These are phyloP conservation scores for Muntiacus muntjak DNA, from an alignment of 2,113 vertebrate genomes.

Conservation along the genomic window DNA sequence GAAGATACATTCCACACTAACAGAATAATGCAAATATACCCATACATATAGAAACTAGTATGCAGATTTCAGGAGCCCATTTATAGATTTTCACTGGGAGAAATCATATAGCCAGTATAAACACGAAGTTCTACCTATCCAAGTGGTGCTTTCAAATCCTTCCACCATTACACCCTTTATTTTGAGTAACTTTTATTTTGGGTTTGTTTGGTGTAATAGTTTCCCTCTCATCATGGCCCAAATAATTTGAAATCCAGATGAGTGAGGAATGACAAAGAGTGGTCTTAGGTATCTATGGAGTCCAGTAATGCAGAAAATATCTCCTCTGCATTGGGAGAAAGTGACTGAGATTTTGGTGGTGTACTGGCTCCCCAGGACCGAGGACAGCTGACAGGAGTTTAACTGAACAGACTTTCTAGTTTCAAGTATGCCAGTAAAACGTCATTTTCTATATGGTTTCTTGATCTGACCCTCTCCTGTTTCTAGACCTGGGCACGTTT, in stretches of 20 bases:
- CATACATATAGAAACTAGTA: not conserved
- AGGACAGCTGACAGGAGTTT: not conserved
- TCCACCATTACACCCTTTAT: not conserved
- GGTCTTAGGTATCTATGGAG: not conserved
- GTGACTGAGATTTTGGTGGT: not conserved
- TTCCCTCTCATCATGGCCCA: not conserved
- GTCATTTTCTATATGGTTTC: not conserved
- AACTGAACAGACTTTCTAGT: not conserved
- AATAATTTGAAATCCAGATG: constrained; percentile 21
- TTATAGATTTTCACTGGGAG: not conserved
- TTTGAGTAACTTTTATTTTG: not conserved
- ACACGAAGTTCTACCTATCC: not conserved
- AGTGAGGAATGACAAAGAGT: not conserved
- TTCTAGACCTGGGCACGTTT: not conserved
- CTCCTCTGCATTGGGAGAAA: not conserved
- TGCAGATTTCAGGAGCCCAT: not conserved
- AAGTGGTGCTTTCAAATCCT: not conserved
- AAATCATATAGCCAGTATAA: not conserved
- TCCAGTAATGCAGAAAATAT: not conserved
- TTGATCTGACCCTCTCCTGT: not conserved
- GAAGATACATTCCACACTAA: not conserved
- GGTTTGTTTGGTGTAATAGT: not conserved
- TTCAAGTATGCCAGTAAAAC: not conserved
- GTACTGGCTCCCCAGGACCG: not conserved
- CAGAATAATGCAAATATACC: not conserved